Evolutionary conservation across 1,140 invertebrate species (phyloP), one percentile per base, ranked within the genome.

Genomic region (Ruditapes philippinarum): DNA sequence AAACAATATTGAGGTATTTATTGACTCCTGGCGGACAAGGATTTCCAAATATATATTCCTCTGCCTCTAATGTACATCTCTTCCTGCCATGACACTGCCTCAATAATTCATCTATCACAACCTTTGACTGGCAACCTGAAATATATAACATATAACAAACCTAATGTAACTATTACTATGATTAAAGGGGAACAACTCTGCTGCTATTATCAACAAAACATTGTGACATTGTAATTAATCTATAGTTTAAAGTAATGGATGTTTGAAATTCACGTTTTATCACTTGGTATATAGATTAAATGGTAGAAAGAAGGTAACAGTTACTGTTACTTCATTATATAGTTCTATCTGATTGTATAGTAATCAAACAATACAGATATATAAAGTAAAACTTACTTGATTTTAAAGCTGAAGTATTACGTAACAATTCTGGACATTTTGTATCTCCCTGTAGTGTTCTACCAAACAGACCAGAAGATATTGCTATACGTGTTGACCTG

Each of bases 1-100:
- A 99, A 91, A 98, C 97, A 89, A 98, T 98, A 96, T 98, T 98
- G 90, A 99, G 97, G 96, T 99, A 99, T 96, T 98, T 98, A 84
- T 97, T 97, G 90, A 98, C 98, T 79, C 98, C 97, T 0, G 97
- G 96, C 79, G 97, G 97, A 95, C 98, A 99, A 0, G 98, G 98
- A 92, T 97, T 97, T 33, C 98, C 98, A 95, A 99, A 99, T 82
- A 98, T 98, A 79, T 97, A 97, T 65, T 97, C 97, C 95, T 98
- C 98, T 0, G 98, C 98, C 14, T 97, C 97, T 51, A 99, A 96
- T 38, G 97, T 97, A 95, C 98, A 99, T 51, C 97, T 97, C 79
- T 98, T 96, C 94, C 98, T 98, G 14, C 98, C 98, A 95, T 99
- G 98, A 95, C 98, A 99, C 90, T 98, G 97, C 93, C 97, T 97